Evolutionary conservation across 2,113 vertebrate species (phyloP).

Genomic region (Microcebus ravelobensis): DNA sequence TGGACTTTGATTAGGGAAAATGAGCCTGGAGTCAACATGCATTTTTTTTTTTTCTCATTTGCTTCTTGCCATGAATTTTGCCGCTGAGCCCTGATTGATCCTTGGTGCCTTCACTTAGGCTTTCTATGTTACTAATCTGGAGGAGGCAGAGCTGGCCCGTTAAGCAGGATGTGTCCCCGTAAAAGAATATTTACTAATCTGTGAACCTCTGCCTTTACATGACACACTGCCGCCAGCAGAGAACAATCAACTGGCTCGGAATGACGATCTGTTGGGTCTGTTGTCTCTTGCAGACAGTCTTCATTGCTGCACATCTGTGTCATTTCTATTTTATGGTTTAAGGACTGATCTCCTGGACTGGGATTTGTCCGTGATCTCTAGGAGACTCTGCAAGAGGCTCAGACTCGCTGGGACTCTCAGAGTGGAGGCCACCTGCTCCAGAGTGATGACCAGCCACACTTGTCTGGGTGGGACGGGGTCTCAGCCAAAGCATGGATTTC

Average conservation of each 20-base stretch:
- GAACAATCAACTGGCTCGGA: conserved; percentile 55
- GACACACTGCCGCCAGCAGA: neutral
- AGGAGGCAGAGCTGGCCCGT: neutral
- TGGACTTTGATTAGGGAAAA: conserved; percentile 32
- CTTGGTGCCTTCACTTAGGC: neutral
- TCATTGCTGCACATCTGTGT: conserved; percentile 43
- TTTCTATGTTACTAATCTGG: neutral
- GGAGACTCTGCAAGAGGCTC: neutral
- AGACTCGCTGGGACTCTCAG: neutral
- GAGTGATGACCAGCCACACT: neutral
- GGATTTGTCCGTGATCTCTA: neutral
- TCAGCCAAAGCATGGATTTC: neutral
- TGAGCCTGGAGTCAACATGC: neutral
- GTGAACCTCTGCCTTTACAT: neutral
- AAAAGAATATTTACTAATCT: neutral
- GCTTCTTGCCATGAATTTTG: conserved; percentile 10
- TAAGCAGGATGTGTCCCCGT: neutral
- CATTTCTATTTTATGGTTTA: neutral
- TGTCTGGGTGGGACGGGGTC: neutral
- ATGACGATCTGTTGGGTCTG: conserved; percentile 36
- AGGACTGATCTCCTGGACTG: conserved; percentile 22
- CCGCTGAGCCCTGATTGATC: neutral
- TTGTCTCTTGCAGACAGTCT: conserved; percentile 28
- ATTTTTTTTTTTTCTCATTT: neutral
- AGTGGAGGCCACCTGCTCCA: neutral